Base-by-base conservation (phyloP, 2,888 invertebrate genomes). In the Epirrhoe tristata region DNA sequence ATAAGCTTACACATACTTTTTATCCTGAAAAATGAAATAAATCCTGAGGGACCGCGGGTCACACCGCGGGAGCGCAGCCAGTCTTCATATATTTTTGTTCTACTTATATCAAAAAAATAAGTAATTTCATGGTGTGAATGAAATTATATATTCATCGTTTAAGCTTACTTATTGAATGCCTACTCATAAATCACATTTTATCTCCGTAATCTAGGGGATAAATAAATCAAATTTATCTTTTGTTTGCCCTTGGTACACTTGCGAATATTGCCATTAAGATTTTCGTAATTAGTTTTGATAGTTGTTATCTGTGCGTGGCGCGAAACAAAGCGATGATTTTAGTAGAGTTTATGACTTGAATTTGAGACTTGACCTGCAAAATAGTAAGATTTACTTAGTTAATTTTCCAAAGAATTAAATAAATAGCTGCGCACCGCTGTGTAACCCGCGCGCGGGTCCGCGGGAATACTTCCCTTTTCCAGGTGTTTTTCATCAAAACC, bases 221-320 rank as follows among this genome's bases (percentile, higher is more conserved):
- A 54, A 68, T 68, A 64, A 68, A 68, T 68, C 67, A 68, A 68
- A 46, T 64, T 63, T 61, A 64, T 63, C 54, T 66, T 65, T 60
- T 70, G 66, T 66, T 63, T 66, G 64, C 58, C 59, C 60, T 67
- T 66, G 66, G 60, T 67, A 54, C 43, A 53, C 67, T 68, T 60
- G 63, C 71, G 63, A 70, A 65, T 66, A 69, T 70, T 66, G 60
- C 68, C 63, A 55, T 67, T 63, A 67, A 63, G 63, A 69, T 66
- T 68, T 58, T 57, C 63, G 51, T 66, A 67, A 74, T 72, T 66
- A 72, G 59, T 69, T 70, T 67, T 67, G 62, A 64, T 66, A 66
- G 65, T 67, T 66, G 62, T 12, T 48, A 46, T 63, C n/a, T 57
- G 24, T 7, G 66, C 51, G 48, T 24, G 67, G 67, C 58, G 36